Base-by-base conservation (phyloP, 2,797 vertebrate genomes). In the Myotis planiceps region DNA sequence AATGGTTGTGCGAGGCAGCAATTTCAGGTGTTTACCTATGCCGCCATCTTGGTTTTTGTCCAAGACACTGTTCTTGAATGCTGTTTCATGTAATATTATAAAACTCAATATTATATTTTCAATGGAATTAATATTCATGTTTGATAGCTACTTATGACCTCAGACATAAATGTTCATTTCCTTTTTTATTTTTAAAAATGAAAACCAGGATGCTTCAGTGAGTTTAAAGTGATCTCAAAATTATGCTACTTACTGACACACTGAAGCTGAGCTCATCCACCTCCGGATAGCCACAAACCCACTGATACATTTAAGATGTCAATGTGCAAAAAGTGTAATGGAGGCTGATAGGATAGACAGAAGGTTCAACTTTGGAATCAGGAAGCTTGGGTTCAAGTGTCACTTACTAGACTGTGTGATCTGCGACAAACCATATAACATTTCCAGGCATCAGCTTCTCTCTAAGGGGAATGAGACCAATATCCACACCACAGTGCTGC, bases 11-110 rank as follows among this genome's bases (percentile, higher is more conserved):
- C 42, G 42, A 42, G 42, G 42, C 9, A 42, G 9, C 42, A 2
- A 42, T 42, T 42, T 42, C 42, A 42, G 42, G 42, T 42, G 42
- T 42, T 42, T 42, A 42, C 42, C 9, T 42, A 42, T 42, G 42
- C 42, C 9, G 42, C 42, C 42, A 42, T 42, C 42, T 42, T 42
- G 42, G 42, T 42, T 42, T 39, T 42, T 10, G 42, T 42, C 42
- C 42, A 94, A 98, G 96, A 90, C 23, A 34, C 21, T 29, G 75
- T 97, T 96, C 79, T 81, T 91, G n/a, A 90, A 96, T 86, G 2
- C 58, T 82, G 21, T 63, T 39, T 65, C 60, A 65, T 80, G 86
- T 96, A 39, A 23, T 88, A 47, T 53, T 49, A 42, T 51, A 89
- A 45, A 88, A 83, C 10, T 92, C n/a, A 94, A 10, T 15, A 14